These are phyloP conservation scores for Rhamnusium bicolor DNA, from an alignment of 2,888 invertebrate genomes.

Conservation along the genomic window DNA sequence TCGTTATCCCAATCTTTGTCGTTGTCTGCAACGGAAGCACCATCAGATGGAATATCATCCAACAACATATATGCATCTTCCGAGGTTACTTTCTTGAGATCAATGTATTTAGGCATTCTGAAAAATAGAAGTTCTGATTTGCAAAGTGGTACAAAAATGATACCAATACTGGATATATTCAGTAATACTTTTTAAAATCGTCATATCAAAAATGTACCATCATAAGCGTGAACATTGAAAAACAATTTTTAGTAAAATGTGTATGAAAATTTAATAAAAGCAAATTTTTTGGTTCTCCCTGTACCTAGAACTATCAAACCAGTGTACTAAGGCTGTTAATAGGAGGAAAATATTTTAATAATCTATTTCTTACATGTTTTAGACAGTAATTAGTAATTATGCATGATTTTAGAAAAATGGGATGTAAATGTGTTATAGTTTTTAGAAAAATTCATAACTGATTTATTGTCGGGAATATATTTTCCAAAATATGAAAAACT, in stretches of 20 bases:
- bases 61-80: no score
- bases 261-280: not conserved
- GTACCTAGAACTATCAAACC: conserved; percentile 49
- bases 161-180: no score
- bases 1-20: no score
- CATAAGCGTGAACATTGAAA: not conserved
- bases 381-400: conserved; percentile 13
- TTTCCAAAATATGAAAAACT: not conserved
- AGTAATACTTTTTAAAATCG: no score
- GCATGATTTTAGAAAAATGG: conserved; percentile 5
- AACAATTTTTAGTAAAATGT: not conserved
- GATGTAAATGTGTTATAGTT: not conserved
- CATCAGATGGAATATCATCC: no score
- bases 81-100: no score
- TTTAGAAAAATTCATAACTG: not conserved
- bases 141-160: no score
- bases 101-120: no score
- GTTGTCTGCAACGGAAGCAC: no score
- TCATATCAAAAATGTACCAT: no score
- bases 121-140: no score
- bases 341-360: conserved; percentile 41
- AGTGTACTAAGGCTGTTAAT: conserved; percentile 58
- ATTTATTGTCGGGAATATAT: not conserved
- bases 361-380: conserved; percentile 22
- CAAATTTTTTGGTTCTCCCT: conserved; percentile 1